Conservation (phyloP, 2,797 vertebrate species). For the Amblyraja radiata region DNA sequence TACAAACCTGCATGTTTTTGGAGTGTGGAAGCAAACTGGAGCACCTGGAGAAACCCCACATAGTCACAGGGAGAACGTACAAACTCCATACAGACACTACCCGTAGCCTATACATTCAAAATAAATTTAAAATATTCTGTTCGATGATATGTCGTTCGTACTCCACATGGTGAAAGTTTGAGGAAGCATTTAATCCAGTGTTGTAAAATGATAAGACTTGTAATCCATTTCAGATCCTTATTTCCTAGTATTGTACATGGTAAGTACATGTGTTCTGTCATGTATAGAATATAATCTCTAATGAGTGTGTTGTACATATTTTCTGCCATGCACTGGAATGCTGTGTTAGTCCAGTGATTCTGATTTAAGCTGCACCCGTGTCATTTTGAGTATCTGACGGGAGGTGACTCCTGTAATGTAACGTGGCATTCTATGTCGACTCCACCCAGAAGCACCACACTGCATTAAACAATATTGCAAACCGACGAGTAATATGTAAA, state of each 20-base stretch:
- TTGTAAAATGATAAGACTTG: neutral
- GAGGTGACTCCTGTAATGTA: neutral
- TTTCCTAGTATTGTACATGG: neutral
- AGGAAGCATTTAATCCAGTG: neutral
- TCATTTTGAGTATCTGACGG: neutral
- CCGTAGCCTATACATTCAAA: neutral
- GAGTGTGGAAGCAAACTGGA: too few relatives aligned
- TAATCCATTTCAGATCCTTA: neutral
- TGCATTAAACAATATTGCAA: neutral
- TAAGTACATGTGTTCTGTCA: neutral
- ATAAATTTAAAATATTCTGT: too few relatives aligned
- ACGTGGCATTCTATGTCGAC: neutral
- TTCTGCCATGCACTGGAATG: neutral
- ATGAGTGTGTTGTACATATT: neutral
- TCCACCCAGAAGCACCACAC: neutral
- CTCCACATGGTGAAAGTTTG: neutral
- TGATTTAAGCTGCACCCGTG: neutral
- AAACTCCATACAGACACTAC: too few relatives aligned
- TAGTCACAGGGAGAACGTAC: too few relatives aligned
- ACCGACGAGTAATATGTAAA: neutral
- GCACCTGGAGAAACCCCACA: too few relatives aligned
- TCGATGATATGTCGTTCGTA: neutral
- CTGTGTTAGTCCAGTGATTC: neutral
- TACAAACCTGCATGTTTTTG: too few relatives aligned
- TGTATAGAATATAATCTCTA: neutral